Base-by-base conservation (phyloP, 2,797 vertebrate genomes). In the Tragelaphus eurycerus region DNA sequence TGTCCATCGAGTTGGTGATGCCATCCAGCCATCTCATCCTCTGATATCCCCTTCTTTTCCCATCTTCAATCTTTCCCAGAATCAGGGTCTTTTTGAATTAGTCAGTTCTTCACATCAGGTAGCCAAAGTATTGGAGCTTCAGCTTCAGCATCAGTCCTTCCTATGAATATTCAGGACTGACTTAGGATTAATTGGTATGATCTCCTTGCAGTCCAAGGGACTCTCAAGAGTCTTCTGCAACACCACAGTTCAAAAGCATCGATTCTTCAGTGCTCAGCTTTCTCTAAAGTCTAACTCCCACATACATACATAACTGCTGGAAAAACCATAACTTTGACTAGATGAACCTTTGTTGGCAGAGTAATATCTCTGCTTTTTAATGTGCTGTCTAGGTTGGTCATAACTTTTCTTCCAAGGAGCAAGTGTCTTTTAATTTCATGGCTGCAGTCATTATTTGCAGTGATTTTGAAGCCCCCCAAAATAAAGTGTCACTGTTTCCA, bases 371-470 rank as follows among this genome's bases (percentile, higher is more conserved):
- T 71, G 1, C 64, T 71, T 71, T 71, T 71, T 71, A 71, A 71
- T 38, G 64, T 6, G n/a, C 17, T 71, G 4, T 71, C n/a, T 38
- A 71, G n/a, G 4, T 71, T 71, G n/a, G 19, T 71, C 64, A 34
- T 34, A 71, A 71, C 64, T 71, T 23, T 21, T 71, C n/a, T 71
- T 71, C n/a, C n/a, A 71, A 71, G n/a, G 19, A 21, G 17, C n/a
- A 67, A 6, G 19, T 0, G 5, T 71, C 64, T 71, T 71, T 38
- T 71, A 71, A 71, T 38, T 71, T 38, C n/a, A 6, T 38, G 64
- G 64, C 64, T 71, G 17, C 0, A 0, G 19, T 71, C n/a, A 38
- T 38, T 19, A 38, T 12, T 19, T 71, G 10, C 10, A 71, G 19
- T 71, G 5, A 71, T 71, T 71, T 38, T 71, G 34, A 71, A 38